Base-by-base conservation (phyloP, 2,888 invertebrate species). In the Tetanocera ferruginea region DNA sequence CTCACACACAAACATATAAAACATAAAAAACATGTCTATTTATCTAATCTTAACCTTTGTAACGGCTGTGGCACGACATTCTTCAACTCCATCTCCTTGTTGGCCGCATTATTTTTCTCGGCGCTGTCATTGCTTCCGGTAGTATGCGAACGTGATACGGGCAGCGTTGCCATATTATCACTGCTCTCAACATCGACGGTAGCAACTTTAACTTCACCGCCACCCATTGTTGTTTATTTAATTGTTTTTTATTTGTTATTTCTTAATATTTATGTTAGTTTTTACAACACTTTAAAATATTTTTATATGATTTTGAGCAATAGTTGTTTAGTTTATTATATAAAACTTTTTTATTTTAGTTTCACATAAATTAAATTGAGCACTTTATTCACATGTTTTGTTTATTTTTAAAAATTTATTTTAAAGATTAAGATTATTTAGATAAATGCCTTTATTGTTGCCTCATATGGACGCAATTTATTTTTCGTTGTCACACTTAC, bases 151-250 rank as follows among this genome's bases (percentile, higher is more conserved):
- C 95, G 93, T 81, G 95, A 95, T 79, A 96, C 96, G 84, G 96
- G 96, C 90, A 96, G 92, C 62, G 96, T 96, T 90, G 96, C 96
- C 94, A 96, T 96, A 89, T 96, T 96, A 92, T 96, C 95, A 85
- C 95, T 94, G 83, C 95, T 92, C 91, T 96, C 96, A 87, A 95
- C 93, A 90, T 96, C 96, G 85, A 96, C 96, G 79, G 96, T 96
- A 84, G 96, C 94, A 90, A 96, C 95, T 92, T 96, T 96, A 90
- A 96, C 94, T 91, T 96, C 95, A 88, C 92, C 92, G 88, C 93
- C 93, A 84, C 92, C 92, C 92, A 93, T 93, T 83, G 19, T 34
- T 71, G n/a, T 37, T 34, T 43, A 5, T 37, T 55, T 49, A n/a
- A 9, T 17, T 34, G 52, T 67, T 43, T 55, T 17, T 52, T 64